Base-by-base conservation (phyloP, 2,113 vertebrate genomes). In the Syngnathoides biaculeatus region DNA sequence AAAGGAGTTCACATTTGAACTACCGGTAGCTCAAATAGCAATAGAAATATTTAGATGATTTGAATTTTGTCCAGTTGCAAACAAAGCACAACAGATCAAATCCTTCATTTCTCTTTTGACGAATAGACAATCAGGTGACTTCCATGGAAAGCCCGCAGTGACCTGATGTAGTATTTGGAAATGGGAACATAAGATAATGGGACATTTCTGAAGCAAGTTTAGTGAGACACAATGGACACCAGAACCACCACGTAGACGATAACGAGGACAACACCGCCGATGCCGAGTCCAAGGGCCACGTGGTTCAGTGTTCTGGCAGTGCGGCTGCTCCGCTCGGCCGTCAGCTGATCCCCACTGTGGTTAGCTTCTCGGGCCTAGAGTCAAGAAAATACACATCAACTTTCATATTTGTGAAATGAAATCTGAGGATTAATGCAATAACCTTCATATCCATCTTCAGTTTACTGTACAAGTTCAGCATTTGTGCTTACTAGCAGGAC, bases 281-380 rank as follows among this genome's bases (percentile, higher is more conserved):
- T 45, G 26, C 86, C 85, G 3, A 88, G 4, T 64, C 85, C 88
- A 65, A 89, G 59, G 3, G 4, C 78, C 63, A 84, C 61, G 0
- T 84, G 77, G 82, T 89, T 89, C 69, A 88, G 73, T 0, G 26
- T 86, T 47, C 42, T 60, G 73, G 88, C 73, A 2, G 14, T 81
- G 50, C 48, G 70, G 84, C 88, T 88, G 78, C 2, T 78, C 7
- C 59, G 64, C 68, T 85, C 84, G 0, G 86, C 88, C 8, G 0
- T 2, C 2, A 47, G 0, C 22, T 11, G 79, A 56, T 89, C 58
- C 2, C 86, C 86, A 0, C 6, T 0, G 0, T 55, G 48, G 73
- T 84, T 87, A 50, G 86, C 78, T 42, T 87, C 81, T 30, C 84
- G 82, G 35, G 85, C 1, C 86, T 89, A 48, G 67, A 15, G 52